A percentile compares a stretch with the other conserved stretches of the same genome.
Conservation (phyloP, 2,888 invertebrate species). For the Bimastos eiseni region DNA sequence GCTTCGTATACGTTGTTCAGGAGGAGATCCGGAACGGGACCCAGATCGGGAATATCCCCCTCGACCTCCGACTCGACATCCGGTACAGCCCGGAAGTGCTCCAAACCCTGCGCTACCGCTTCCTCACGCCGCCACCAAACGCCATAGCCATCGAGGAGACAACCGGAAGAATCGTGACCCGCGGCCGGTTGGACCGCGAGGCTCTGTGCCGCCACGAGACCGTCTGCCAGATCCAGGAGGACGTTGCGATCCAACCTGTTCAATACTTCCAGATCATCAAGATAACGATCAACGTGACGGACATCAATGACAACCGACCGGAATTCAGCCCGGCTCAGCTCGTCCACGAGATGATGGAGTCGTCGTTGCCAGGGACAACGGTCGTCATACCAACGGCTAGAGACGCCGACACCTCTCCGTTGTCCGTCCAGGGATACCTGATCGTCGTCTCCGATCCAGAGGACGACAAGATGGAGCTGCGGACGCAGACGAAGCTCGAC, state of each 20-base stretch:
- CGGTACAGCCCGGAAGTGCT: slow-evolving; percentile 31
- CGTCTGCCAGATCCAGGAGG: slow-evolving; percentile 39
- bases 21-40: slow-evolving; percentile 51
- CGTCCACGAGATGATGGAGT: slow-evolving; percentile 39
- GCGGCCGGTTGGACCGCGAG: slow-evolving; percentile 41
- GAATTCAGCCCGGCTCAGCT: slow-evolving; percentile 37
- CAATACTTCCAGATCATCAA: slow-evolving; percentile 36
- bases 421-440: slow-evolving; percentile 37
- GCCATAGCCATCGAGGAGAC: slow-evolving; percentile 36
- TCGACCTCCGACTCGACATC: slow-evolving; percentile 59
- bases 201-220: slow-evolving; percentile 35
- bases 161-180: slow-evolving; percentile 39
- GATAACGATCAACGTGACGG: slow-evolving; percentile 38
- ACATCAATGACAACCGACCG: slow-evolving; percentile 43
- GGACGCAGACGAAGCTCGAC: slow-evolving; percentile 37
- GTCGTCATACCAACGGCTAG: slow-evolving; percentile 40
- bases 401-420: slow-evolving; percentile 36
- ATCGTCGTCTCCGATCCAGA: slow-evolving; percentile 29
- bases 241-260: slow-evolving; percentile 38
- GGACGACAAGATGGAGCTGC: slow-evolving; percentile 33
- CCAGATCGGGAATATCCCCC: slow-evolving; percentile 48
- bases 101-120: slow-evolving; percentile 35
- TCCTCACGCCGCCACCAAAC: slow-evolving; percentile 36
- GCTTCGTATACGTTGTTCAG: slow-evolving; percentile 46
- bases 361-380: slow-evolving; percentile 36